Conservation (phyloP, 2,113 vertebrate species). For the Sterrhoptilus dennistouni region DNA sequence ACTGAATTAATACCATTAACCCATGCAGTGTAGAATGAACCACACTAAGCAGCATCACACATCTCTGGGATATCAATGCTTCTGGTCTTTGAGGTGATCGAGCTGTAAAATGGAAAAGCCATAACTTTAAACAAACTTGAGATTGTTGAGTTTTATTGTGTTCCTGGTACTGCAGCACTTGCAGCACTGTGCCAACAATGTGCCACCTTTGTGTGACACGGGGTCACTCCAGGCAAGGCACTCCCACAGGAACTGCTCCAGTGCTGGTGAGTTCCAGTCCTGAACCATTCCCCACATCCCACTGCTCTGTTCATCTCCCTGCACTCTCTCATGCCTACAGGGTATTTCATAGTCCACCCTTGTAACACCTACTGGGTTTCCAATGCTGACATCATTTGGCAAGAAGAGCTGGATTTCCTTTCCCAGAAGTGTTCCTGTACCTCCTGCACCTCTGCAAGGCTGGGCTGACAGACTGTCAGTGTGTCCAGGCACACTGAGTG, state of each 20-base stretch:
- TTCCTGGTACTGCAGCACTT: background rate
- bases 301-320: background rate
- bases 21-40: background rate
- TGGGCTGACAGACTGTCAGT: background rate
- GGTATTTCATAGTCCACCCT: background rate
- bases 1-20: background rate
- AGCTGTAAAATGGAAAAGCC: background rate
- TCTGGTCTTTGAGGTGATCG: background rate
- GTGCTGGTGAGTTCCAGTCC: background rate
- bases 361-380: background rate
- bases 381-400: background rate
- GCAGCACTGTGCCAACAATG: background rate
- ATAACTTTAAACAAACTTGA: background rate
- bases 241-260: background rate
- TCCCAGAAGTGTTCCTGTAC: accelerated
- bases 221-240: background rate
- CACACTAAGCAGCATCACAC: background rate
- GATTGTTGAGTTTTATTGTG: background rate
- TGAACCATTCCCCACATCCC: background rate
- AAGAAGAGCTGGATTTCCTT: background rate
- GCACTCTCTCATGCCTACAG: background rate
- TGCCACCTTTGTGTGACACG: accelerated
- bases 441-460: background rate
- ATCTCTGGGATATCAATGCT: background rate
- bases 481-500: too few species aligned